Evolutionary conservation across 1,140 invertebrate genomes (phyloP), one percentile per base, ranked within the genome.

Genomic region (Aphis gossypii): DNA sequence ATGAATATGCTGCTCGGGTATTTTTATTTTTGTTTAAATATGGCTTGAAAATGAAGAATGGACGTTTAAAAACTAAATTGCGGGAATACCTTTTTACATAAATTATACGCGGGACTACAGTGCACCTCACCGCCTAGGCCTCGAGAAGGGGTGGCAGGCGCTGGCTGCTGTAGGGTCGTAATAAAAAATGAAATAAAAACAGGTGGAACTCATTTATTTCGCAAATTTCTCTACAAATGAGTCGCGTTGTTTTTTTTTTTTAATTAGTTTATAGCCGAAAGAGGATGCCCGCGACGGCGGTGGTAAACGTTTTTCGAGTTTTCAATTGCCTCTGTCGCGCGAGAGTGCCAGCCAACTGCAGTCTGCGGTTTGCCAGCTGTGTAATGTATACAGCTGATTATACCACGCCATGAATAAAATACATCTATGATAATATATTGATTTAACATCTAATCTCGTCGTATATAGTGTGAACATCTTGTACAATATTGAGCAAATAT

Each of bases 41-140:
- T 93, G 92, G 92, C 76, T 93, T 93, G 92, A 93, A 93, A 93
- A 93, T 93, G 92, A 93, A 93, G 92, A 93, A 93, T 93, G 92
- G 92, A 93, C 92, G 92, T 93, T 93, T 93, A 93, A 93, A 93
- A 86, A 93, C 92, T 93, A 93, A 93, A 93, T 93, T 93, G 92
- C 92, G 92, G 92, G 76, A 56, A 93, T 93, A 93, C 92, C 92
- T 93, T 93, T 93, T 93, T 93, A 51, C 76, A 93, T 93, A 93
- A 93, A 93, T 93, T 56, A 93, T 48, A 48, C 90, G 44, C 11
- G 35, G 41, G 84, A 44, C 38, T 44, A 44, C 84, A 76, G 82
- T 44, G 83, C 83, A 25, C 23, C 51, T 35, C 23, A 5, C 86
- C 46, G 44, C 86, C 86, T 46, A 6, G 25, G n/a, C 86, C 25